Evolutionary conservation across 2,113 vertebrate genomes (phyloP).

Genomic region (Lonchura striata): DNA sequence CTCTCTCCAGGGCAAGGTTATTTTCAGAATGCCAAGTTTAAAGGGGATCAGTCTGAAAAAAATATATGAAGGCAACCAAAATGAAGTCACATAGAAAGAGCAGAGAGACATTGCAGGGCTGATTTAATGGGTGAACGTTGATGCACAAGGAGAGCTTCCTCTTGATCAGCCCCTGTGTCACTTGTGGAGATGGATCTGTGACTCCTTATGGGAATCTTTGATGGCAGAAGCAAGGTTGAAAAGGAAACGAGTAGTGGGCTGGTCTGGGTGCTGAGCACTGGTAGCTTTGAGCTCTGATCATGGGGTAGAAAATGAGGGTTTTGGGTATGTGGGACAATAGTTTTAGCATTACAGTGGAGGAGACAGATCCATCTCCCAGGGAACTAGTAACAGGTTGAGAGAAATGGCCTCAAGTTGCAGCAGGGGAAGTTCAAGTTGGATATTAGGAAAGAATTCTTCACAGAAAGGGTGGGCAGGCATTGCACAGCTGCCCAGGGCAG

Average conservation of each 20-base stretch:
- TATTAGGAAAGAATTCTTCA: not conserved
- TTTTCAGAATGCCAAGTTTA: not conserved
- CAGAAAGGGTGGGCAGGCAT: not conserved
- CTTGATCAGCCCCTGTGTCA: not conserved
- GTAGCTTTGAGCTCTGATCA: not conserved
- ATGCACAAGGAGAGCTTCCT: not conserved
- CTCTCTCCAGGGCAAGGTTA: not conserved
- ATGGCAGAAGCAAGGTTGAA: not conserved
- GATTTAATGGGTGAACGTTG: rapidly evolving
- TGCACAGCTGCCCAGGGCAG: not conserved
- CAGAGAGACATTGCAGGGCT: not conserved
- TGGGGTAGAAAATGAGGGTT: rapidly evolving
- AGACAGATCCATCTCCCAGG: not conserved
- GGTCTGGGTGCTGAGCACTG: not conserved
- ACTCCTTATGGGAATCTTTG: not conserved
- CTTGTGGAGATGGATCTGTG: not conserved
- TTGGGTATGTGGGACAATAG: not conserved
- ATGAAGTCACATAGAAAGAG: not conserved
- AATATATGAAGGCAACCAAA: not conserved
- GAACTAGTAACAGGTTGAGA: not conserved
- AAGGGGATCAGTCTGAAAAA: not conserved
- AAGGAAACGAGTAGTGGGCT: not conserved
- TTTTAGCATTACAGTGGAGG: not conserved
- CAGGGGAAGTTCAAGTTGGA: not conserved
- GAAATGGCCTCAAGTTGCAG: not conserved